These are phyloP conservation scores for Melanotaenia nigrans DNA, from an alignment of 2,797 vertebrate species.

Conservation along the genomic window DNA sequence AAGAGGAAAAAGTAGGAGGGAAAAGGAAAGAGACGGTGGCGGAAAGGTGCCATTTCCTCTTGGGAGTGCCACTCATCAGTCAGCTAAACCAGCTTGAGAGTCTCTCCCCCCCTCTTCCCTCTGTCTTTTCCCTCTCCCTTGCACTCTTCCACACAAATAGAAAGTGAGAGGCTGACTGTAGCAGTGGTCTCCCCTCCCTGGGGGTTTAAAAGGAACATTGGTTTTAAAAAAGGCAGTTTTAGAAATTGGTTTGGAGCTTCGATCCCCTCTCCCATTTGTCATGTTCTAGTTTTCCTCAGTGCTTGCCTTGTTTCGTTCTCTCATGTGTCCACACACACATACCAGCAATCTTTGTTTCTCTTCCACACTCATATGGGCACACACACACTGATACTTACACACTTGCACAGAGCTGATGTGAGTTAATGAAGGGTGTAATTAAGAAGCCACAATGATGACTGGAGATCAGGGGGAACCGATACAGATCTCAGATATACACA, in stretches of 20 bases:
- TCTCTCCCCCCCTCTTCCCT: conserved; percentile 7
- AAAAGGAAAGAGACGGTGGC: conserved; percentile 54
- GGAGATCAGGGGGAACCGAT: conserved; percentile 74
- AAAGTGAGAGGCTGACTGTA: conserved; percentile 60
- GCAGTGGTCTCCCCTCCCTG: conserved; percentile 44
- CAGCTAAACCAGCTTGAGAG: conserved; percentile 27
- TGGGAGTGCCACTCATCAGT: conserved; percentile 63
- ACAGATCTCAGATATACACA: conserved; percentile 79
- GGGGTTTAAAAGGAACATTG: conserved; percentile 59
- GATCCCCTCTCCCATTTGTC: conserved; percentile 71
- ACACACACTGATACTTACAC: conserved; percentile 38
- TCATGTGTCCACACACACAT: conserved; percentile 16
- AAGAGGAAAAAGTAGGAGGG: conserved; percentile 38
- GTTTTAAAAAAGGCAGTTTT: conserved; percentile 67
- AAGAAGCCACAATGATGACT: conserved; percentile 80
- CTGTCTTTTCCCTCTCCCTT: conserved; percentile 23
- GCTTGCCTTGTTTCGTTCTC: conserved; percentile 16
- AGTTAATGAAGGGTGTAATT: conserved; percentile 84
- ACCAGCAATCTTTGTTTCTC: conserved; percentile 40
- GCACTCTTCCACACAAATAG: conserved; percentile 38
- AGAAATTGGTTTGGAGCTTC: conserved; percentile 70
- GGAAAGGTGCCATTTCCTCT: conserved; percentile 73
- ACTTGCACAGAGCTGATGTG: conserved; percentile 70
- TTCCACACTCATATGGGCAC: conserved; percentile 4
- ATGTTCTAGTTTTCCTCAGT: conserved; percentile 59